Evolutionary conservation across 64 coral and sea anemone species (phyloP).

Genomic region (Astreopora myriophthalma): DNA sequence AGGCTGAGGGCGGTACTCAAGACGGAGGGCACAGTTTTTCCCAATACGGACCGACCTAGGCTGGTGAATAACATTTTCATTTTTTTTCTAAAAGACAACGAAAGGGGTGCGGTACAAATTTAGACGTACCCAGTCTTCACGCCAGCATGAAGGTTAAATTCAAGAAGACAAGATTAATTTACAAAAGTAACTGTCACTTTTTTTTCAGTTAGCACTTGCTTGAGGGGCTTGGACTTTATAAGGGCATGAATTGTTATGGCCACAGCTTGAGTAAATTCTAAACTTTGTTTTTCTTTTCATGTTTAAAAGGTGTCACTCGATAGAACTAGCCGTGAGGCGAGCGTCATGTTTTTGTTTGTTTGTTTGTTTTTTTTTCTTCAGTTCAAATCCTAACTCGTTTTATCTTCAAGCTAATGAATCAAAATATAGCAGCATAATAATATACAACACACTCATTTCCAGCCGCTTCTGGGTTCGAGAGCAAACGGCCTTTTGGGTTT

Average conservation of each 20-base stretch:
- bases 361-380: too few relatives aligned
- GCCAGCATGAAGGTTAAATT: not conserved
- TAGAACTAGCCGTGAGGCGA: not conserved
- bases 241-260: not conserved
- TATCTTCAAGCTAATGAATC: too few relatives aligned
- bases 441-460: too few relatives aligned
- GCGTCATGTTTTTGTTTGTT: not conserved
- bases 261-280: not conserved
- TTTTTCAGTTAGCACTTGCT: not conserved
- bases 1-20: too few relatives aligned
- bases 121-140: not conserved
- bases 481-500: too few relatives aligned
- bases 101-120: not conserved
- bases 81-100: too few relatives aligned
- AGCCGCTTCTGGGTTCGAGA: too few relatives aligned
- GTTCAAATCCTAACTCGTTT: not conserved
- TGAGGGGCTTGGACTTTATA: not conserved
- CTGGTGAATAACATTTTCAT: too few relatives aligned
- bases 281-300: not conserved
- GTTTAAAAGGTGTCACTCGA: not conserved
- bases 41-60: too few relatives aligned
- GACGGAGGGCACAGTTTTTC: too few relatives aligned
- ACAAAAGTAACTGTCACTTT: not conserved
- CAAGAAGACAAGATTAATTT: too few relatives aligned
- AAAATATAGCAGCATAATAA: too few relatives aligned